Evolutionary conservation across 2,888 invertebrate species (phyloP).

Genomic region (Drosophila multiciliata): DNA sequence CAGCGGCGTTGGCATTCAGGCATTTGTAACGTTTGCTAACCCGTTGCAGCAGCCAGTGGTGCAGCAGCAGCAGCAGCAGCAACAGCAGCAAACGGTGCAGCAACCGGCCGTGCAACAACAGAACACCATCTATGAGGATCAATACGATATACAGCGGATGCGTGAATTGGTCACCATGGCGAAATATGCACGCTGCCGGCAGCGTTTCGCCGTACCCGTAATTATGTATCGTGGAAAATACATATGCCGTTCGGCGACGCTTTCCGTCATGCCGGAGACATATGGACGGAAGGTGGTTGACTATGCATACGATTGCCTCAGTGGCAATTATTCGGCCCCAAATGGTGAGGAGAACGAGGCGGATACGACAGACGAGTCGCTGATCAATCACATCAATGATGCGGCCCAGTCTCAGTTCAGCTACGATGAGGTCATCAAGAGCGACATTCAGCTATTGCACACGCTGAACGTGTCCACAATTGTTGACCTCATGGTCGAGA

Average conservation of each 20-base stretch:
- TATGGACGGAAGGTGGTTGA: conserved; percentile 89
- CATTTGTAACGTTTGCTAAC: conserved; percentile 81
- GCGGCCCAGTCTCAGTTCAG: conserved; percentile 77
- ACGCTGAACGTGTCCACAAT: conserved; percentile 90
- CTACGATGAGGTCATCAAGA: conserved; percentile 83
- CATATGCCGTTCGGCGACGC: conserved; percentile 90
- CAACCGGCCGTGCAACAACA: conserved; percentile 57
- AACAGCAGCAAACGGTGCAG: conserved; percentile 43
- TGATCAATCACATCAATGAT: conserved; percentile 72
- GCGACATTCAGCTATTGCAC: conserved; percentile 90
- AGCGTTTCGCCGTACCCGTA: conserved; percentile 91
- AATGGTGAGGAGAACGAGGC: conserved; percentile 80
- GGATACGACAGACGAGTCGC: conserved; percentile 80
- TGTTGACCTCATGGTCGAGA: conserved; percentile 93
- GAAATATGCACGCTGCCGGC: conserved; percentile 90
- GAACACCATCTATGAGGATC: conserved; percentile 87
- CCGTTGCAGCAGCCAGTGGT: conserved; percentile 35
- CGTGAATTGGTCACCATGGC: conserved; percentile 89
- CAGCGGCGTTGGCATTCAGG: conserved; percentile 67
- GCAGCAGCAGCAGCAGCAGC: conserved; percentile 30
- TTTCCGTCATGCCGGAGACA: conserved; percentile 90
- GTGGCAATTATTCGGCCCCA: conserved; percentile 64
- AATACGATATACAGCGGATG: conserved; percentile 87
- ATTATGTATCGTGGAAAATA: conserved; percentile 91
- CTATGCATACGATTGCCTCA: conserved; percentile 84